Percentiles rank a stretch among this genome's conserved stretches.
Conservation (phyloP, 2,797 vertebrate genomes). For the Lemur catta region DNA sequence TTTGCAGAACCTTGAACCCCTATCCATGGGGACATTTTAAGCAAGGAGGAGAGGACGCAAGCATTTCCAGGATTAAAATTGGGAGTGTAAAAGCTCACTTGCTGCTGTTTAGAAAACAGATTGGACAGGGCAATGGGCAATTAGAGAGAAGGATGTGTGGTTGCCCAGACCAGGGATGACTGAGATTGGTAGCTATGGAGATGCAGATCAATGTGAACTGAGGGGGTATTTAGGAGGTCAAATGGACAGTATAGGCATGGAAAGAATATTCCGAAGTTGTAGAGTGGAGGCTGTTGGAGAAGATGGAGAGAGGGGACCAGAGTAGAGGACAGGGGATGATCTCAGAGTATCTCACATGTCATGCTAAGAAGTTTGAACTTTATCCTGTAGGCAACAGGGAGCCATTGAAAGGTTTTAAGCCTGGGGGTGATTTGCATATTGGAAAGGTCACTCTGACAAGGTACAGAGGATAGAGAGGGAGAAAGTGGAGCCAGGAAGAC, state of each 20-base stretch:
- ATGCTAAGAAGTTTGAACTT: constrained; percentile 60
- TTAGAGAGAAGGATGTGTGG: neutral
- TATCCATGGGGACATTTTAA: neutral
- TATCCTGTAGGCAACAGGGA: constrained; percentile 60
- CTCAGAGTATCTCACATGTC: neutral
- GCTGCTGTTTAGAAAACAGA: neutral
- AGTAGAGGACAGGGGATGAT: neutral
- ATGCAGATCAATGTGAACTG: neutral
- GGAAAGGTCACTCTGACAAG: constrained; percentile 73
- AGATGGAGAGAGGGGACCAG: neutral
- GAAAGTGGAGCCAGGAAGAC: neutral
- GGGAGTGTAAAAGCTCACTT: neutral
- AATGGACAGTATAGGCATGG: neutral
- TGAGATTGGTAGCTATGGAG: neutral
- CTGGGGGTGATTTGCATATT: constrained; percentile 64
- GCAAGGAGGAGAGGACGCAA: neutral
- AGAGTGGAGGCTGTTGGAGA: neutral
- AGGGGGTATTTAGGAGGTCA: neutral
- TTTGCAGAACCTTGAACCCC: neutral
- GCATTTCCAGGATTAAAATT: neutral
- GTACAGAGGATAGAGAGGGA: constrained; percentile 10
- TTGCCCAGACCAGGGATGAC: neutral
- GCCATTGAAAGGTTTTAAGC: constrained; percentile 49
- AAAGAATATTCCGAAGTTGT: neutral
- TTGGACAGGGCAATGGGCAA: neutral